These are phyloP conservation scores for Carcina quercana DNA, from an alignment of 2,888 invertebrate species.

Conservation along the genomic window DNA sequence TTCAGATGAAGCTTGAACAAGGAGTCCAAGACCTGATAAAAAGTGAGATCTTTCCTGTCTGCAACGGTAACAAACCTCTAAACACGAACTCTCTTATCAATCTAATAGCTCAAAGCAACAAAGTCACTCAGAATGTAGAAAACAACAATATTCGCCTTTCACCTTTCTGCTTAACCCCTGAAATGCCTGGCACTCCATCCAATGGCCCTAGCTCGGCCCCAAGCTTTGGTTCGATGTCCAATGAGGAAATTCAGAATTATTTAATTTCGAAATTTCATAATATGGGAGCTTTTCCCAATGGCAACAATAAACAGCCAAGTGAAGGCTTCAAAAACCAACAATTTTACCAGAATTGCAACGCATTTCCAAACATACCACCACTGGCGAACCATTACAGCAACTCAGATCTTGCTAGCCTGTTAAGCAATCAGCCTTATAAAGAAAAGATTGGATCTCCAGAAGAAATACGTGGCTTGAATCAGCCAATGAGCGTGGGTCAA, in stretches of 20 bases:
- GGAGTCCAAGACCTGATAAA: constrained; percentile 24
- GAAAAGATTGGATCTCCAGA: constrained; percentile 33
- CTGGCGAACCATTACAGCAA: constrained; percentile 49
- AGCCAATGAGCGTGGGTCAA: constrained; percentile 53
- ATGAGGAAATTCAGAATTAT: constrained; percentile 58
- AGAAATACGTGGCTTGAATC: constrained; percentile 32
- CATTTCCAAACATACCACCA: constrained; percentile 59
- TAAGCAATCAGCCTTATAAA: constrained; percentile 36
- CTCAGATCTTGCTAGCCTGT: constrained; percentile 40
- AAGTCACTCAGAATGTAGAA: constrained; percentile 36
- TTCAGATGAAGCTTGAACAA: constrained; percentile 26
- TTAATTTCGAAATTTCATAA: constrained; percentile 55
- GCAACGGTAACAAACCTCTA: constrained; percentile 38
- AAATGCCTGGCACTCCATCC: constrained; percentile 21
- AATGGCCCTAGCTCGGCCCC: constrained; percentile 35
- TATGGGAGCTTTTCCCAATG: constrained; percentile 40
- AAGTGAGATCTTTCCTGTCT: constrained; percentile 21
- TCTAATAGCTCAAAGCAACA: constrained; percentile 33
- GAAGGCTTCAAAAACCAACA: constrained; percentile 42
- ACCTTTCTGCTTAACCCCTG: constrained; percentile 32
- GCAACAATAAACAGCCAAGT: constrained; percentile 21
- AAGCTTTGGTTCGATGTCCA: constrained; percentile 46
- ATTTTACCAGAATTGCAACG: constrained; percentile 56
- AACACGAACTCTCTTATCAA: constrained; percentile 42
- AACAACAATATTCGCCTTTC: constrained; percentile 47